These are phyloP conservation scores for Aphodius granarius DNA, from an alignment of 2,888 invertebrate species.

Conservation along the genomic window DNA sequence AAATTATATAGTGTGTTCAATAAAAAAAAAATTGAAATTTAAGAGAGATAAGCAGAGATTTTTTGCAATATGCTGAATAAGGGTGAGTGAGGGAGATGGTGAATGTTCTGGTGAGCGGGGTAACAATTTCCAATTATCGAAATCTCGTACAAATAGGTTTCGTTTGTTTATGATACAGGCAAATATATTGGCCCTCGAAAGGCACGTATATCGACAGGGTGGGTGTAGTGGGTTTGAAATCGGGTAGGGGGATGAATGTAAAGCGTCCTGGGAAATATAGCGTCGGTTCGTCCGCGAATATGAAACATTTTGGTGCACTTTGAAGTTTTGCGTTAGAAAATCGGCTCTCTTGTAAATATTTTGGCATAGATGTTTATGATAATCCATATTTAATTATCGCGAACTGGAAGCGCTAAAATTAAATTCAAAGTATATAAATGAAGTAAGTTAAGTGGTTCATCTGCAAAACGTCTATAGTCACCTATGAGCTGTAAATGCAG, in stretches of 20 bases:
- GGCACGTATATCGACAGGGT: background rate
- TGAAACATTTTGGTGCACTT: background rate
- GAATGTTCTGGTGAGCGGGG: background rate
- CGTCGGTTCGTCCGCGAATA: background rate
- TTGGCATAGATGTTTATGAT: conserved; percentile 5
- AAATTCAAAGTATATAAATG: conserved; percentile 8
- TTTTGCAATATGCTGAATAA: no score
- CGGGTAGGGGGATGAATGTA: background rate
- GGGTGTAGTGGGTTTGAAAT: background rate
- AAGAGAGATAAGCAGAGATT: no score
- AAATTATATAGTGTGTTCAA: no score
- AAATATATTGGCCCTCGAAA: background rate
- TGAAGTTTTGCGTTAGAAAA: background rate
- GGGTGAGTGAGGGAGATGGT: no score
- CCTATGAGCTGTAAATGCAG: background rate
- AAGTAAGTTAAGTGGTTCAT: background rate
- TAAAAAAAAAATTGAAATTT: no score
- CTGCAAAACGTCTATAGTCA: background rate
- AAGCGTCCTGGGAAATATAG: background rate
- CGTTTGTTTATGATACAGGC: background rate
- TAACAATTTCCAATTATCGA: background rate
- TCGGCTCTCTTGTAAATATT: background rate
- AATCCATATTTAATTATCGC: conserved; percentile 3
- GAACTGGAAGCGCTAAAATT: background rate
- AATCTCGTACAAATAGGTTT: background rate